phyloP scores from a whole-genome alignment of 2,113 vertebrate species.

The Notiomystis cincta region DNA sequence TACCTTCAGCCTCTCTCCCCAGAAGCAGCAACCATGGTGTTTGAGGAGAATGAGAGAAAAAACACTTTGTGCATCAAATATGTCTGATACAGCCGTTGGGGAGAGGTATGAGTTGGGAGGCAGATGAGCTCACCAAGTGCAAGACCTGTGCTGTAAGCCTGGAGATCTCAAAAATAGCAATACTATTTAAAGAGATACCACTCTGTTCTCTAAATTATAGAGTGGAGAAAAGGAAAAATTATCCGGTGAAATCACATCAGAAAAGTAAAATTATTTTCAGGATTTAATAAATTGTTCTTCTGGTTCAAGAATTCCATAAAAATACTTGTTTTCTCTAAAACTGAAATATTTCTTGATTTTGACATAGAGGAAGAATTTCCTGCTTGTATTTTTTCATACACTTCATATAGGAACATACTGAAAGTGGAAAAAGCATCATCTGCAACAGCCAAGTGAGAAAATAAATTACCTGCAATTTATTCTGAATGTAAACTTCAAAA shows the following conservation, averaged over 20 bases:
- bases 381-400: not conserved
- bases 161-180: not conserved
- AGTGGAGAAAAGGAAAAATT: constrained; percentile 5
- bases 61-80: not conserved
- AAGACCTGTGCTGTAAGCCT: not conserved
- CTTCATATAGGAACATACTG: not conserved
- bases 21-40: not conserved
- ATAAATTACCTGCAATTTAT: not conserved
- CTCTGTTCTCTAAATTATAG: not conserved
- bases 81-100: not conserved
- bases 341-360: not conserved
- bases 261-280: not conserved
- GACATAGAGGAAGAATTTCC: not conserved
- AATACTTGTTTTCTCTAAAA: not conserved
- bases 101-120: not conserved
- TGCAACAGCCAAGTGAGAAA: not conserved
- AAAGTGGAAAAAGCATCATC: not conserved
- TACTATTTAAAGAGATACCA: not conserved
- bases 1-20: not conserved
- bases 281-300: not conserved
- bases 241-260: not conserved
- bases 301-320: not conserved
- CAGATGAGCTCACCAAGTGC: not conserved
- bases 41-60: not conserved
- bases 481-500: not conserved